A percentile compares a stretch with the other conserved stretches of the same genome.
Evolutionary conservation across 2,113 vertebrate species (phyloP).

Genomic region (Astatotilapia flaviijosephi): DNA sequence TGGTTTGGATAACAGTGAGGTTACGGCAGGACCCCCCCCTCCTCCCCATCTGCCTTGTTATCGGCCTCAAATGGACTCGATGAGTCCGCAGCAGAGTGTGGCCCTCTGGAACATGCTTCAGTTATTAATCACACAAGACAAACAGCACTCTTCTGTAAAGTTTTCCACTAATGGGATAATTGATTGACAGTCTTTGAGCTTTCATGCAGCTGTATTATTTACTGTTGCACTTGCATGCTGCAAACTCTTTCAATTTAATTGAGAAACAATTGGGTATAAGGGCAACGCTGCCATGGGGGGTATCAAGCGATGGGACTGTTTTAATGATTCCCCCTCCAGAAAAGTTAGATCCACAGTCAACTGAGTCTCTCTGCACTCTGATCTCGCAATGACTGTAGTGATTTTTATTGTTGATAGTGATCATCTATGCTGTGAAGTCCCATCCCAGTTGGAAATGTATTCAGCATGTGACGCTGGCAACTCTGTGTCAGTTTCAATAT

Average conservation of each 20-base stretch:
- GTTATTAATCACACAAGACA: slow-evolving; percentile 39
- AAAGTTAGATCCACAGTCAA: slow-evolving; percentile 24
- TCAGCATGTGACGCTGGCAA: background rate
- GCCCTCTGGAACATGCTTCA: slow-evolving; percentile 15
- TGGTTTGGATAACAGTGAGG: slow-evolving; percentile 16
- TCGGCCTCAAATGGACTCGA: slow-evolving; percentile 25
- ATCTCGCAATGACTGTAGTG: slow-evolving; percentile 3
- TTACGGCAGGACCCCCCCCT: slow-evolving; percentile 10
- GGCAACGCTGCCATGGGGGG: background rate
- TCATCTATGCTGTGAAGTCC: background rate
- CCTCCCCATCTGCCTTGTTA: slow-evolving; percentile 25
- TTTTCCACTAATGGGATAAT: slow-evolving; percentile 59
- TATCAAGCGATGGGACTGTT: slow-evolving; percentile 35
- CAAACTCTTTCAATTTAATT: slow-evolving; percentile 38
- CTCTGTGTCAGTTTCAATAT: slow-evolving; percentile 2
- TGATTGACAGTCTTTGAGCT: slow-evolving; percentile 61
- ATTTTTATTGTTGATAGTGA: background rate
- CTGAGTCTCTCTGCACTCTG: slow-evolving; percentile 13
- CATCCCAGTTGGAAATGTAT: background rate
- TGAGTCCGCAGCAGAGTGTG: background rate
- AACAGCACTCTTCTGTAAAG: slow-evolving; percentile 27
- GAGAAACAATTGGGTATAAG: slow-evolving; percentile 31
- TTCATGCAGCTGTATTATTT: slow-evolving; percentile 13
- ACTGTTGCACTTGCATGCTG: slow-evolving; percentile 5
- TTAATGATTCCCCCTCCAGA: slow-evolving; percentile 47